Evolutionary conservation across 2,113 vertebrate species (phyloP), one percentile per base, ranked within the genome.

Genomic region (Pithys albifrons): DNA sequence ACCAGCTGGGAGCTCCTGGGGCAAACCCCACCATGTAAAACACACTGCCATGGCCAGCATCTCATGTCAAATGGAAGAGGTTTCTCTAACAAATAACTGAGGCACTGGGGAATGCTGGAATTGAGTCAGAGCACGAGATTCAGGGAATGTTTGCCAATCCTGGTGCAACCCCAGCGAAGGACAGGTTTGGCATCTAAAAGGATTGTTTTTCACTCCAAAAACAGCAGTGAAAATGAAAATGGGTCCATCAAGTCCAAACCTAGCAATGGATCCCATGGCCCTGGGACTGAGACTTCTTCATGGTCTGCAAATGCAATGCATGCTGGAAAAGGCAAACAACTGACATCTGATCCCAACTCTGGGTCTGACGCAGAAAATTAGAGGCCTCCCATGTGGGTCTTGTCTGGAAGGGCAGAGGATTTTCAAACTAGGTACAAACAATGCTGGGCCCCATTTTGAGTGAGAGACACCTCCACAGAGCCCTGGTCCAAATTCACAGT

Each of bases 21-120:
- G 35, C 23, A 51, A 69, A 58, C n/a, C 54, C 1, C 20, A 17
- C 65, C 41, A 43, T 31, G 43, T 27, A 31, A 16, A 88, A 69
- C 41, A 65, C 2, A 1, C 23, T 31, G 11, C 48, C 31, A 7
- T 3, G 61, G 87, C 62, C 49, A 72, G 70, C 8, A 54, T 28
- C 57, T 72, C 0, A 66, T 46, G 82, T 54, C 78, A 57, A 79
- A 85, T 0, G 54, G 77, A 87, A 91, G 25, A 4, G 46, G 33
- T 67, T 96, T 93, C 93, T 94, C 89, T 80, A 70, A 75, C 91
- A 79, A 97, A 35, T 73, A 73, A 85, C 54, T 12, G 74, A 89
- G 69, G 66, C 41, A 4, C 35, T 54, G 43, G 74, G 78, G 87
- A 93, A 75, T 24, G 62, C 74, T 96, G 93, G 93, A 93, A 83